A percentile compares a stretch with the other conserved stretches of the same genome.
Evolutionary conservation across 2,888 invertebrate species (phyloP).

Genomic region (Bembecia ichneumoniformis): DNA sequence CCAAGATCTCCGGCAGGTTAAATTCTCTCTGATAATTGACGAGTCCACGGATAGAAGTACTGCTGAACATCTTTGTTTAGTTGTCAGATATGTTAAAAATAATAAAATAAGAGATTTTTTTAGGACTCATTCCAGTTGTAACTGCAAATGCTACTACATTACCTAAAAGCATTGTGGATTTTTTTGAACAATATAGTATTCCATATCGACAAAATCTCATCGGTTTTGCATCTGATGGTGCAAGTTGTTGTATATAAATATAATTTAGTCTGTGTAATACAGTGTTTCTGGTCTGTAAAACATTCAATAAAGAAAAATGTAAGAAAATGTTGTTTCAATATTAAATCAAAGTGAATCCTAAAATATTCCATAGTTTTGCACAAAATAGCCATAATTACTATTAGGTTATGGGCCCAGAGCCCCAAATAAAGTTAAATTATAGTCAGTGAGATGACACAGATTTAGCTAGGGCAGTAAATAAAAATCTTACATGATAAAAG

Average conservation of each 20-base stretch:
- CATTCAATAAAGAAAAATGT: too few relatives aligned
- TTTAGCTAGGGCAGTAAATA: background rate
- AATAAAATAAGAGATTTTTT: constrained; percentile 2
- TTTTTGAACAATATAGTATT: constrained; percentile 3
- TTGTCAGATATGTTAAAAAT: constrained; percentile 1
- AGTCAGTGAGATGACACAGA: background rate
- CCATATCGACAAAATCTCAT: constrained; percentile 3
- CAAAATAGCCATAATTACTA: background rate
- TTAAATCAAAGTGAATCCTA: too few relatives aligned
- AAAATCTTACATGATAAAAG: background rate
- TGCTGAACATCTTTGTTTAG: constrained; percentile 2
- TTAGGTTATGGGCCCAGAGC: background rate
- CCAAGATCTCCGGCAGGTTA: constrained; percentile 1
- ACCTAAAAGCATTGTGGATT: constrained; percentile 1
- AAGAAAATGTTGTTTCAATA: too few relatives aligned
- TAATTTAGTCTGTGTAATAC: too few relatives aligned
- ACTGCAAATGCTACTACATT: constrained; percentile 1
- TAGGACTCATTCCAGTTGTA: constrained; percentile 1
- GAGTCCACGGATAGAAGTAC: constrained; percentile 3
- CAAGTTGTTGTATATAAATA: too few relatives aligned
- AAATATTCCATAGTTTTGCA: too few relatives aligned
- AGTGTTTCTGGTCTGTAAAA: too few relatives aligned
- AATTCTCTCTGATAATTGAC: constrained; percentile 3
- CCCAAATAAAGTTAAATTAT: background rate
- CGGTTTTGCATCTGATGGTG: background rate